Percentiles rank a stretch among this genome's conserved stretches.
phyloP scores from a whole-genome alignment of 1,140 invertebrate species.

The Drosophila santomea region DNA sequence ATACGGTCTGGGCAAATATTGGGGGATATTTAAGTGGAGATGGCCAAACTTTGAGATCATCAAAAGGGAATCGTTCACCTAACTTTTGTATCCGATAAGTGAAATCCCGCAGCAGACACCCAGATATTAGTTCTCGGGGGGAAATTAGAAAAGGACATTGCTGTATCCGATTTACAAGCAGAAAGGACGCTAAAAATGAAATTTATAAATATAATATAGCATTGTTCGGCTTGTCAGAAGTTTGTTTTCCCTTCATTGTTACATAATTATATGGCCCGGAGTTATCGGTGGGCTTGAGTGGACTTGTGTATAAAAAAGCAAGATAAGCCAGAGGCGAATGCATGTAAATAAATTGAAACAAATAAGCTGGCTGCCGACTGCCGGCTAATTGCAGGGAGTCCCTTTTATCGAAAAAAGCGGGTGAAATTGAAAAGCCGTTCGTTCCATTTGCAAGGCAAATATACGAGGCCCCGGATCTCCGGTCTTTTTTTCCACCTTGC shows the following conservation, averaged over 20 bases:
- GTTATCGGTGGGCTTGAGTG: conserved; percentile 52
- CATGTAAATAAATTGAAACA: conserved; percentile 77
- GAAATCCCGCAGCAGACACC: conserved; percentile 23
- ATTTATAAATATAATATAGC: conserved; percentile 69
- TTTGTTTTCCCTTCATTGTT: conserved; percentile 38
- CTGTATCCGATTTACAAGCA: conserved; percentile 70
- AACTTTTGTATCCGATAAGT: conserved; percentile 25
- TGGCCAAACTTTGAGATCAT: conserved; percentile 41
- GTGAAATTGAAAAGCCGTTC: conserved; percentile 58
- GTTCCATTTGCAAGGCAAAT: conserved; percentile 66
- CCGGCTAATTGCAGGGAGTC: conserved; percentile 67
- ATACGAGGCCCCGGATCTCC: conserved; percentile 6
- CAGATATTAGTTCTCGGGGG: conserved; percentile 53
- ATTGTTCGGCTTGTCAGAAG: conserved; percentile 40
- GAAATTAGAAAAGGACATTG: conserved; percentile 83
- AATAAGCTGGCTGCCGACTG: conserved; percentile 63
- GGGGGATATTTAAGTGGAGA: conserved; percentile 8
- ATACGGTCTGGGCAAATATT: conserved; percentile 35
- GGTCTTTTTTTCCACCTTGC: conserved; percentile 21
- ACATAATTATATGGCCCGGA: conserved; percentile 55
- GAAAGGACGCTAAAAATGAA: conserved; percentile 77
- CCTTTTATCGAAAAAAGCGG: conserved; percentile 1
- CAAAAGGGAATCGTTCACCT: conserved; percentile 6
- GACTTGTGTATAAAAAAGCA: conserved; percentile 74
- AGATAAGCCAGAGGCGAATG: conserved; percentile 61